Evolutionary conservation across 2,113 vertebrate genomes (phyloP), one percentile per base, ranked within the genome.

Genomic region (Onychostoma macrolepis): DNA sequence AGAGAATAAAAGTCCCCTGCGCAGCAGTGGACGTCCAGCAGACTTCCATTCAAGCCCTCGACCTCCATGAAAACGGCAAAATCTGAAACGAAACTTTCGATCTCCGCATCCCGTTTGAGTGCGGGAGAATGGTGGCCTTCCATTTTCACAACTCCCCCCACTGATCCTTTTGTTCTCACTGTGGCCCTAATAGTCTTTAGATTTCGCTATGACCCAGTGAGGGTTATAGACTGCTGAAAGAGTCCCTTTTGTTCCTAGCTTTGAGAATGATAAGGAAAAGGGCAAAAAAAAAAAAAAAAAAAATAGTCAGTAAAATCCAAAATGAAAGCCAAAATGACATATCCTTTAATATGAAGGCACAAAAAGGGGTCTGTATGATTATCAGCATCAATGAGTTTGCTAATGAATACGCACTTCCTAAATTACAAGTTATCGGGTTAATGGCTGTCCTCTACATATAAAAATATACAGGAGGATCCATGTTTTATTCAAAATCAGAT

Each of bases 41-140:
- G 85, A 90, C 90, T 41, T 91, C 94, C 90, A 95, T 96, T 96
- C 96, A 95, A 53, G 41, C 90, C 91, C 90, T 84, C 92, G 63
- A 91, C 95, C 87, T 87, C 83, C 93, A 96, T 96, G 95, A 97
- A 97, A 96, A 96, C 95, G 84, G 93, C 94, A 95, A 95, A 95
- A 96, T 93, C 95, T 95, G 93, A 95, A 96, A 96, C 94, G n/a
- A 96, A 96, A 96, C 93, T 96, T 96, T 95, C 96, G 96, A 97
- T 96, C 96, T 96, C 94, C 92, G 89, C 93, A 94, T 92, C 91
- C 93, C 95, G 95, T 96, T 96, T 95, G 90, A 24, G 90, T 91
- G 92, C 90, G 17, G 56, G 72, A 50, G 33, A 95, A 96, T 96
- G 96, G 94, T 93, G 93, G 91, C 94, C 92, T 95, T 97, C 95